phyloP scores from a whole-genome alignment of 1,140 invertebrate species.

The Euborellia annulipes region DNA sequence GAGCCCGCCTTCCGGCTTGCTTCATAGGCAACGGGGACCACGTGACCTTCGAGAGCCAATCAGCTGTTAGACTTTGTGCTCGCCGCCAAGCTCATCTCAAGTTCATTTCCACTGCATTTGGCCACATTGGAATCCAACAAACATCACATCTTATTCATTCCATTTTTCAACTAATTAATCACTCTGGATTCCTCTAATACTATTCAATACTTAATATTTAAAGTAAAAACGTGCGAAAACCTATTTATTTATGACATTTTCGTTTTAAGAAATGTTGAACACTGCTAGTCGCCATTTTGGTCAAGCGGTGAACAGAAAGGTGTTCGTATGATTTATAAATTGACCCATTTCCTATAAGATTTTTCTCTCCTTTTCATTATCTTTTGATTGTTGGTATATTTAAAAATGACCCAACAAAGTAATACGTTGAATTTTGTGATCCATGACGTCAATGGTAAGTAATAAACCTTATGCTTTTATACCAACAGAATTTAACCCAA shows the following conservation, averaged over 20 bases:
- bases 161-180: slow-evolving; percentile 6
- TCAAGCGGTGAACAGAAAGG: slow-evolving; percentile 21
- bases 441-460: slow-evolving; percentile 46
- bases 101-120: slow-evolving; percentile 33
- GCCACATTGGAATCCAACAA: slow-evolving; percentile 19
- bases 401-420: slow-evolving; percentile 39
- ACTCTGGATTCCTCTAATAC: neutral
- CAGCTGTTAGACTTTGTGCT: slow-evolving; percentile 37
- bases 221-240: no score
- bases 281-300: slow-evolving; percentile 39
- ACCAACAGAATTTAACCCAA: no score
- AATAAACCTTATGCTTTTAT: neutral
- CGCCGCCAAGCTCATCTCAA: slow-evolving; percentile 39
- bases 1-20: no score
- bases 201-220: neutral
- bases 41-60: slow-evolving; percentile 34
- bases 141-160: slow-evolving; percentile 16
- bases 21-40: slow-evolving; percentile 18
- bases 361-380: no score
- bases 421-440: slow-evolving; percentile 46
- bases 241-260: slow-evolving; percentile 8
- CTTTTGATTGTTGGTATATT: neutral
- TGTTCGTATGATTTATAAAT: slow-evolving; percentile 11
- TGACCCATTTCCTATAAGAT: neutral
- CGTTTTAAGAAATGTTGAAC: slow-evolving; percentile 28